A percentile compares a stretch with the other conserved stretches of the same genome.
Conservation (phyloP, 2,113 vertebrate species). For the Corythaeola cristata region DNA sequence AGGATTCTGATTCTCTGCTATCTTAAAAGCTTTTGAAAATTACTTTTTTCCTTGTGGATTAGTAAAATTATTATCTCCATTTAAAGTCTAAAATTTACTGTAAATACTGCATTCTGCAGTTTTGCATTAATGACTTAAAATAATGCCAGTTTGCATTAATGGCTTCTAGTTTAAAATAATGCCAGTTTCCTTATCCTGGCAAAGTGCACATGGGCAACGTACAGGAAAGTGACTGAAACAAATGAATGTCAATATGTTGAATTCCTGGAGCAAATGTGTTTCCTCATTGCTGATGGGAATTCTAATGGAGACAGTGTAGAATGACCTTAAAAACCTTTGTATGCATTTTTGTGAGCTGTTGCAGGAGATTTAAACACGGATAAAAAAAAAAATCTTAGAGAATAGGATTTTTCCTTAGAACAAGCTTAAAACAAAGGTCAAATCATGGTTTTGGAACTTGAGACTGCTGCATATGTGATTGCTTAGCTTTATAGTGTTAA, state of each 20-base stretch:
- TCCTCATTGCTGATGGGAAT: background rate
- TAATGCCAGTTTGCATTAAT: background rate
- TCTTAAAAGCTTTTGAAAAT: background rate
- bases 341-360: background rate
- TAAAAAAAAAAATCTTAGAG: background rate
- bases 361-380: background rate
- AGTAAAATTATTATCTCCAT: background rate
- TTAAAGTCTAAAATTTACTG: background rate
- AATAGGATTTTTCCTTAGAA: background rate
- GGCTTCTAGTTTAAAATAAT: background rate
- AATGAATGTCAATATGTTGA: background rate
- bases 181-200: background rate
- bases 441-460: background rate
- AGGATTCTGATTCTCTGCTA: background rate
- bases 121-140: background rate
- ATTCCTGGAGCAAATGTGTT: background rate
- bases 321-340: background rate
- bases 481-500: background rate
- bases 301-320: background rate
- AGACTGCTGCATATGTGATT: background rate
- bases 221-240: background rate
- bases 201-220: background rate
- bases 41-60: background rate
- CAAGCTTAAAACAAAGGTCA: background rate
- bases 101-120: background rate